These are phyloP conservation scores for Datnioides undecimradiatus DNA, from an alignment of 2,113 vertebrate genomes.

Conservation along the genomic window DNA sequence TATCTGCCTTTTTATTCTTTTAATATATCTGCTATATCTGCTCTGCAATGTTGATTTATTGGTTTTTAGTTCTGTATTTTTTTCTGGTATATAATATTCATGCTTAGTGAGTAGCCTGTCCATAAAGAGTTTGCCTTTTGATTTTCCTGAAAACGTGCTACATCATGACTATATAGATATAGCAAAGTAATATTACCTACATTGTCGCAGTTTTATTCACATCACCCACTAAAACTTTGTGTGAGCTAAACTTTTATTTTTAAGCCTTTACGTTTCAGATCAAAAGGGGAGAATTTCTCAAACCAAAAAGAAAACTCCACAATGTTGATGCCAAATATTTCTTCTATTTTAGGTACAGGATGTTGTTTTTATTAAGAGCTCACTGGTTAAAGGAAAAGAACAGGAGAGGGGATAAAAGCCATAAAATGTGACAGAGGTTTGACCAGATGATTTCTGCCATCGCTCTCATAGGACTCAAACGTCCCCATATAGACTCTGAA, in stretches of 20 bases:
- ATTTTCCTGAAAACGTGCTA: neutral
- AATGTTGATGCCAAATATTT: neutral
- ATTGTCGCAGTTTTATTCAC: neutral
- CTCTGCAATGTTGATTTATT: no score
- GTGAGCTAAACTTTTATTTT: neutral
- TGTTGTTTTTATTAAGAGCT: neutral
- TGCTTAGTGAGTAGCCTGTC: no score
- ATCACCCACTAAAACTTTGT: neutral
- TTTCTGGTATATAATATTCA: no score
- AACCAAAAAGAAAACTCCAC: neutral
- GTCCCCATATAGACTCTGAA: neutral
- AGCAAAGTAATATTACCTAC: neutral
- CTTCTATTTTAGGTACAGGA: neutral
- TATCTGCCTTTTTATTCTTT: no score
- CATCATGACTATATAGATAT: neutral
- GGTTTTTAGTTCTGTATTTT: no score
- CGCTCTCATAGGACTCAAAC: neutral
- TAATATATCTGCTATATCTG: no score
- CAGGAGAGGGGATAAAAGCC: neutral
- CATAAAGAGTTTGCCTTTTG: neutral
- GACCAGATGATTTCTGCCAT: neutral
- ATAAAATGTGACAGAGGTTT: neutral
- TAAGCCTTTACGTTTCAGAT: neutral
- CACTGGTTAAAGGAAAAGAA: neutral
- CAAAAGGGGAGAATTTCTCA: neutral